Conservation (phyloP, 2,888 invertebrate species). For the Carcina quercana region DNA sequence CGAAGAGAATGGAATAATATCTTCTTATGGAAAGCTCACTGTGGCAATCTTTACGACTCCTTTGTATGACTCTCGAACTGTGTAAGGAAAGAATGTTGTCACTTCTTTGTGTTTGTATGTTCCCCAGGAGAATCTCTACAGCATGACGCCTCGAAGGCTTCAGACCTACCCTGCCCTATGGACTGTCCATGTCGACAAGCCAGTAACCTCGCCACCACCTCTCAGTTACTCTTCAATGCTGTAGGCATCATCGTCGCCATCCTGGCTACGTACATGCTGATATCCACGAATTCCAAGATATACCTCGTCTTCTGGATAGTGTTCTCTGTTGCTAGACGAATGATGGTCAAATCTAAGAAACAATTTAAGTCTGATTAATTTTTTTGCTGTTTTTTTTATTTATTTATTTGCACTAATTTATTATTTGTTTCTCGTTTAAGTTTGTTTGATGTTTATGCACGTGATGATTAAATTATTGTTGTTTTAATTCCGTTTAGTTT, state of each 20-base stretch:
- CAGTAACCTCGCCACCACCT: constrained; percentile 11
- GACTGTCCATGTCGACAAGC: constrained; percentile 35
- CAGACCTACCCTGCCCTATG: constrained; percentile 24
- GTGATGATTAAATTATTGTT: neutral
- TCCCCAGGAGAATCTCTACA: neutral
- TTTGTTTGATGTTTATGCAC: constrained; percentile 2
- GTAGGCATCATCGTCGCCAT: constrained; percentile 50
- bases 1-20: no score
- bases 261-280: constrained; percentile 49
- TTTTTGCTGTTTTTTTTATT: constrained; percentile 2
- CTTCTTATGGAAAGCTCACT: no score
- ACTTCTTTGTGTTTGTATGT: no score
- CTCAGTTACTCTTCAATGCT: constrained; percentile 34
- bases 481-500: no score
- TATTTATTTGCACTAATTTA: constrained; percentile 17
- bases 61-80: no score
- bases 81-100: no score
- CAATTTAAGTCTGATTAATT: constrained; percentile 32
- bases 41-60: no score
- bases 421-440: constrained; percentile 22
- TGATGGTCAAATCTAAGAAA: constrained; percentile 32
- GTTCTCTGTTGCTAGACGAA: constrained; percentile 50
- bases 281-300: constrained; percentile 50
- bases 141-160: neutral
- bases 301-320: constrained; percentile 58